phyloP scores from a whole-genome alignment of 2,113 vertebrate species.

The Zapus hudsonius region DNA sequence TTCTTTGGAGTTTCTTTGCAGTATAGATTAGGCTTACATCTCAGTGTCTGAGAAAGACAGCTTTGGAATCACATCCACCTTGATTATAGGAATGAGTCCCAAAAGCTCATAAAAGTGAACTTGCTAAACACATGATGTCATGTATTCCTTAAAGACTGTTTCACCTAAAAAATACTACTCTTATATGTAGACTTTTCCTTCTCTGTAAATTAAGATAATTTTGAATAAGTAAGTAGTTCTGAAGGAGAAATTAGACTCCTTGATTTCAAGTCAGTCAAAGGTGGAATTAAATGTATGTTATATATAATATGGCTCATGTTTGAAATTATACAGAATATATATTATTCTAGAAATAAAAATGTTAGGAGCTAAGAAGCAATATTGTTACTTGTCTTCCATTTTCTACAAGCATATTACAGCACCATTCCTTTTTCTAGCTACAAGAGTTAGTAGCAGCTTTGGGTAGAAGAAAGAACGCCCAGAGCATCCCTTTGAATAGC shows the following conservation, averaged over 20 bases:
- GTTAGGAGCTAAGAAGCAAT: slow-evolving; percentile 20
- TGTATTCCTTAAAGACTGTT: slow-evolving; percentile 13
- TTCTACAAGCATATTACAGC: neutral
- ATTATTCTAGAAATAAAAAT: slow-evolving; percentile 55
- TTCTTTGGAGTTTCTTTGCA: neutral
- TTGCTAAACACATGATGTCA: neutral
- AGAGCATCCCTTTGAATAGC: slow-evolving; percentile 63
- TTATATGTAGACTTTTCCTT: neutral
- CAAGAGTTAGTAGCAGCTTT: slow-evolving; percentile 57
- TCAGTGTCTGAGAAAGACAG: neutral
- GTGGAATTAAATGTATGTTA: slow-evolving; percentile 10
- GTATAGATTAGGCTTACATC: neutral
- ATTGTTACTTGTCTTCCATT: slow-evolving; percentile 36
- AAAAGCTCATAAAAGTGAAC: neutral
- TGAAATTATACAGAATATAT: slow-evolving; percentile 19
- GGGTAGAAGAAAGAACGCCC: slow-evolving; percentile 45
- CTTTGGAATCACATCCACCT: neutral
- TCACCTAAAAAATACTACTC: neutral
- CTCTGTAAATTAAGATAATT: slow-evolving; percentile 36
- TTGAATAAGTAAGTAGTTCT: slow-evolving; percentile 39
- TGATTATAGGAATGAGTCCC: neutral
- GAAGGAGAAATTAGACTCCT: slow-evolving; percentile 25
- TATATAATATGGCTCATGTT: neutral
- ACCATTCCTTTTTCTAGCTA: slow-evolving; percentile 19
- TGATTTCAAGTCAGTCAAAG: slow-evolving; percentile 36